Conservation (phyloP, 2,797 vertebrate genomes). For the Periophthalmus magnuspinnatus region DNA sequence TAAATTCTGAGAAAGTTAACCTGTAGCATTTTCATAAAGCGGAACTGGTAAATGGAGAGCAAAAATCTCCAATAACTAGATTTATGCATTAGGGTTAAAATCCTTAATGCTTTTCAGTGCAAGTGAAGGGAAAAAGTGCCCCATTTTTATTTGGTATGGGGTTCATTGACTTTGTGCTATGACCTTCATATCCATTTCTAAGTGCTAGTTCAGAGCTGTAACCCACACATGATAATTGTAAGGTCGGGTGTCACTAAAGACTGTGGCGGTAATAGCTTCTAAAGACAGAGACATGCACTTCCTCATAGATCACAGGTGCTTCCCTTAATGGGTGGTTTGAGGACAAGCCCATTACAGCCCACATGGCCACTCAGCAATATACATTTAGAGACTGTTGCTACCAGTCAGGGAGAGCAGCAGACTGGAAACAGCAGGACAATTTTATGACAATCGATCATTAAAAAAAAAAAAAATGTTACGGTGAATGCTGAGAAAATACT, state of each 20-base stretch:
- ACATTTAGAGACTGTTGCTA: conserved; percentile 14
- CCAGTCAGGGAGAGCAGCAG: neutral
- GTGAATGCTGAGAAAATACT: neutral
- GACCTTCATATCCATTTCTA: conserved; percentile 74
- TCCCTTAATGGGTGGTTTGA: conserved; percentile 30
- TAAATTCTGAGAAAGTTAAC: conserved; percentile 28
- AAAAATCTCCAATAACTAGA: conserved; percentile 22
- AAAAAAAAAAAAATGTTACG: neutral
- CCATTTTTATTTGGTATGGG: conserved; percentile 25
- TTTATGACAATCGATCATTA: neutral
- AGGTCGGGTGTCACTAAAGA: conserved; percentile 67
- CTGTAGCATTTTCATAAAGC: conserved; percentile 9
- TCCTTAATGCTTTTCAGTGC: conserved; percentile 25
- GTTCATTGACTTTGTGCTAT: conserved; percentile 37
- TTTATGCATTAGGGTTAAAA: conserved; percentile 15
- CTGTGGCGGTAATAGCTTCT: conserved; percentile 54
- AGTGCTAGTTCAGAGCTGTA: conserved; percentile 62
- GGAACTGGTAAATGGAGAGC: conserved; percentile 12
- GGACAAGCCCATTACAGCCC: conserved; percentile 12
- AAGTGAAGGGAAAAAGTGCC: conserved; percentile 12
- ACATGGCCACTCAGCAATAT: conserved; percentile 6
- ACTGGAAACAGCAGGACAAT: neutral
- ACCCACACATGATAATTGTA: conserved; percentile 65
- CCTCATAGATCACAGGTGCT: conserved; percentile 19
- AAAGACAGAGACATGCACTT: conserved; percentile 48